A percentile compares a stretch with the other conserved stretches of the same genome.
Conservation (phyloP, 2,113 vertebrate species). For the Cyphomyrus plagiostoma region DNA sequence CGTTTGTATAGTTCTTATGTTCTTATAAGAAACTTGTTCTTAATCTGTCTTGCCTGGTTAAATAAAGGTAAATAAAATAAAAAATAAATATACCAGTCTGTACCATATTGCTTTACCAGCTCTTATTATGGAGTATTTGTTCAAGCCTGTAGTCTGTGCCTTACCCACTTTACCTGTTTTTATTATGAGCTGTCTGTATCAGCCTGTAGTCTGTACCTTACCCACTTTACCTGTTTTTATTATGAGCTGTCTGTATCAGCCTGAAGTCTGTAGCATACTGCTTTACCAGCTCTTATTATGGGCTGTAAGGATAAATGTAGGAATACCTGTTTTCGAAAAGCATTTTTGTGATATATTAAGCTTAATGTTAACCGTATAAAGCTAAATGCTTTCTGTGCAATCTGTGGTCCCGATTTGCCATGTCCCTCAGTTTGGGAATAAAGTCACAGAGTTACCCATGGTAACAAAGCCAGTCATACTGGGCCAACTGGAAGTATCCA, state of each 20-base stretch:
- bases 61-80: too few species aligned
- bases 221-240: neutral
- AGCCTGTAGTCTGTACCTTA: neutral
- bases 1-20: too few species aligned
- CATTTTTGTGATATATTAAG: constrained; percentile 7
- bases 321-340: constrained; percentile 4
- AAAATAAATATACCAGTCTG: too few species aligned
- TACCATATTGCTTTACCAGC: too few species aligned
- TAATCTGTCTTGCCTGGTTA: too few species aligned
- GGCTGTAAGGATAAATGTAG: neutral
- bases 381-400: neutral
- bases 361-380: constrained; percentile 11
- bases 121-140: neutral
- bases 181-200: neutral
- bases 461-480: neutral
- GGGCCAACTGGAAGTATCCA: neutral
- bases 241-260: neutral
- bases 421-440: neutral
- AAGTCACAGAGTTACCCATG: neutral
- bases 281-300: neutral
- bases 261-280: too few species aligned
- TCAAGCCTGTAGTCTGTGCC: too few species aligned
- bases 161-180: neutral
- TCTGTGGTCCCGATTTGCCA: neutral
- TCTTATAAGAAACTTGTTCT: too few species aligned